phyloP scores from a whole-genome alignment of 1,140 invertebrate genomes.

The Whitmania pigra region DNA sequence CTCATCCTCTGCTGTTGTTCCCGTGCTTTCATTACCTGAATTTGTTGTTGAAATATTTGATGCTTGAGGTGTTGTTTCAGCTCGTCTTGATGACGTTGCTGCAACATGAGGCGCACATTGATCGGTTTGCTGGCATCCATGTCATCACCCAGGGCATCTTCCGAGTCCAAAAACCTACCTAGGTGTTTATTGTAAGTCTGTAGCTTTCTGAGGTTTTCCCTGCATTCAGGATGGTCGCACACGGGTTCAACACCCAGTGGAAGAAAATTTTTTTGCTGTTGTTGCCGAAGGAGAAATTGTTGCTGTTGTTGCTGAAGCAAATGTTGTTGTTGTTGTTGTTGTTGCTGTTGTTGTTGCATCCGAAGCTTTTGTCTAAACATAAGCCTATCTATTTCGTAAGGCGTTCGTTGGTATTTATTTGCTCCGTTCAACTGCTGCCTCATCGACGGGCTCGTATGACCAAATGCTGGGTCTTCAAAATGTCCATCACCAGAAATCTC shows the following conservation, averaged over 20 bases:
- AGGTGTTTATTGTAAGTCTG: neutral
- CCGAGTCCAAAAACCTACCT: conserved; percentile 24
- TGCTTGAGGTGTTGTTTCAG: conserved; percentile 26
- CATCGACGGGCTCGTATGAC: conserved; percentile 59
- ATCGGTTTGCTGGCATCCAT: conserved; percentile 19
- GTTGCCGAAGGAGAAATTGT: conserved; percentile 12
- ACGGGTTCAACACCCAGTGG: no score
- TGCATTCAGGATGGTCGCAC: neutral
- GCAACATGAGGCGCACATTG: conserved; percentile 26
- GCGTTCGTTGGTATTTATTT: neutral
- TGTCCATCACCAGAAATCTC: neutral
- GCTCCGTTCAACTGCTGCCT: conserved; percentile 50
- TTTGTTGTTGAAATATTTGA: conserved; percentile 24
- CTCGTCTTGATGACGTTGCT: conserved; percentile 25
- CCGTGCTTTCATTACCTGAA: neutral
- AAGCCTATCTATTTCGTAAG: conserved; percentile 9
- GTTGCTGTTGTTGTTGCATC: conserved; percentile 32
- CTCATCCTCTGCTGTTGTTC: conserved; percentile 1
- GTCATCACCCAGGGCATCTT: conserved; percentile 13
- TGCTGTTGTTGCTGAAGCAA: conserved; percentile 20
- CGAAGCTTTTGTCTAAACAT: neutral
- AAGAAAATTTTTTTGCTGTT: neutral
- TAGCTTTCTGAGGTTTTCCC: neutral
- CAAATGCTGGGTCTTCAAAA: conserved; percentile 42
- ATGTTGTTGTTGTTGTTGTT: conserved; percentile 30